Conservation (phyloP, 2,797 vertebrate species). For the Poeciliopsis presidionis region DNA sequence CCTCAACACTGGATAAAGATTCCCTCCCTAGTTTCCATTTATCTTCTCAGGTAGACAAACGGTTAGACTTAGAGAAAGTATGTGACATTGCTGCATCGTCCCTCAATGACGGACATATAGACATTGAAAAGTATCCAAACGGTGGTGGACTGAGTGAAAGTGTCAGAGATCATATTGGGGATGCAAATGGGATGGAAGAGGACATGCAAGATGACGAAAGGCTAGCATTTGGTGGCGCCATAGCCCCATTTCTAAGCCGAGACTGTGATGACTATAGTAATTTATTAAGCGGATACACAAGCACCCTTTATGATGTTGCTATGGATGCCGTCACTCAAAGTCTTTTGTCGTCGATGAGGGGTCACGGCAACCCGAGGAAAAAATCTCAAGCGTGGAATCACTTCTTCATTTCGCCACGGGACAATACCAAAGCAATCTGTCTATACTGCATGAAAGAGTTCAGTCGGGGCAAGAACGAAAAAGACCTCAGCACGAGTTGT, state of each 20-base stretch:
- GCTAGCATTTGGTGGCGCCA: constrained; percentile 78
- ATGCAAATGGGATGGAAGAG: constrained; percentile 82
- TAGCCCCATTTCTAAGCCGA: constrained; percentile 82
- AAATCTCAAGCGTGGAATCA: constrained; percentile 99
- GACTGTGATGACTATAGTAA: constrained; percentile 90
- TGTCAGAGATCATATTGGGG: constrained; percentile 78
- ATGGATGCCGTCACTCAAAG: constrained; percentile 99
- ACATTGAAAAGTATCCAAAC: constrained; percentile 61
- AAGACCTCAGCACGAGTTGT: constrained; percentile 98
- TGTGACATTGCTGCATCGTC: constrained; percentile 68
- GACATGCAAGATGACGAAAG: constrained; percentile 86
- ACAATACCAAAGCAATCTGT: constrained; percentile 98
- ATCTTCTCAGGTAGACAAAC: constrained; percentile 79
- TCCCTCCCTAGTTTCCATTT: constrained; percentile 78
- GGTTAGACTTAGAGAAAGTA: constrained; percentile 62
- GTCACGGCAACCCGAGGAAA: constrained; percentile 89
- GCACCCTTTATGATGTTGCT: constrained; percentile 95
- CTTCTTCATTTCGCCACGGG: constrained; percentile 97
- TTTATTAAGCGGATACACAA: constrained; percentile 92
- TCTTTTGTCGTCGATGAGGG: constrained; percentile 90
- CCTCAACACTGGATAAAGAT: constrained; percentile 82
- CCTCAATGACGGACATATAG: constrained; percentile 62
- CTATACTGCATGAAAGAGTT: constrained; percentile 99
- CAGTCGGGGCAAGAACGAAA: constrained; percentile 98
- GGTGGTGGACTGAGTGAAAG: constrained; percentile 70